Evolutionary conservation across 2,888 invertebrate genomes (phyloP).

Genomic region (Eretmocerus hayati): DNA sequence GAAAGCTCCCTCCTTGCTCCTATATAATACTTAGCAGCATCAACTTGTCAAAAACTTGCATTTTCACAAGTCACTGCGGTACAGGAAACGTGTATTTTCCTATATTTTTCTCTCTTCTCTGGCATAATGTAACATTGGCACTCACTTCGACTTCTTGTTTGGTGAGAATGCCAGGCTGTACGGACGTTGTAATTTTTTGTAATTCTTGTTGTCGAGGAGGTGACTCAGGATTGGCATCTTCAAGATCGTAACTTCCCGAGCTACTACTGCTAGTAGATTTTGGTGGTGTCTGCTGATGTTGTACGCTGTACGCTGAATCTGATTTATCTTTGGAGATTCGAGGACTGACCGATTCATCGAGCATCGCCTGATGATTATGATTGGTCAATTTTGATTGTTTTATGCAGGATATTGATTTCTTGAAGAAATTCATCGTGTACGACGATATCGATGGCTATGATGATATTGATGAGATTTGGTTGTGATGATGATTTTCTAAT

Average conservation of each 20-base stretch:
- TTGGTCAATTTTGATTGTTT: conserved; percentile 6
- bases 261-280: conserved; percentile 43
- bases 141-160: too few species aligned
- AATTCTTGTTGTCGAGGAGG: conserved; percentile 7
- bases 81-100: too few species aligned
- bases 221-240: conserved; percentile 34
- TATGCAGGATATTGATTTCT: conserved; percentile 9
- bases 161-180: not conserved
- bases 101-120: too few species aligned
- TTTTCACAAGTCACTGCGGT: too few species aligned
- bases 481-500: too few species aligned
- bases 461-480: too few species aligned
- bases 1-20: too few species aligned
- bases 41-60: too few species aligned
- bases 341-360: conserved; percentile 41
- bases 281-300: conserved; percentile 34
- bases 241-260: conserved; percentile 44
- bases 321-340: conserved; percentile 38
- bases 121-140: too few species aligned
- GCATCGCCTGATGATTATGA: conserved; percentile 42
- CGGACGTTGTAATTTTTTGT: too few species aligned
- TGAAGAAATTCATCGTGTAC: conserved; percentile 9
- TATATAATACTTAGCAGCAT: too few species aligned
- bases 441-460: not conserved
- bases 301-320: conserved; percentile 29